Percentiles rank a stretch among this genome's conserved stretches.
Conservation (phyloP, 2,797 vertebrate genomes). For the Lindbergichthys nudifrons region DNA sequence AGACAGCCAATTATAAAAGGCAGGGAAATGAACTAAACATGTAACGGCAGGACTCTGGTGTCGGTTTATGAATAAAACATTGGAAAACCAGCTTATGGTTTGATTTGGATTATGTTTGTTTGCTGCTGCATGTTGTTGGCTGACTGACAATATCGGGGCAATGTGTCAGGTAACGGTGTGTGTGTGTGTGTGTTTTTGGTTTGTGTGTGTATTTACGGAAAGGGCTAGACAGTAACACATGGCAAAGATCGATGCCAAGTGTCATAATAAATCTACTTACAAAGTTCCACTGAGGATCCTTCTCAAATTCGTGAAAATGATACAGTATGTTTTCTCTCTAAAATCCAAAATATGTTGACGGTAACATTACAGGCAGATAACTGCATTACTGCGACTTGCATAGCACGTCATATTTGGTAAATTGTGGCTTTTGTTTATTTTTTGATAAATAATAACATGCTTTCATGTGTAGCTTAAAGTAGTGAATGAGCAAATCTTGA, state of each 20-base stretch:
- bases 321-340: background rate
- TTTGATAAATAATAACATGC: slow-evolving; percentile 1
- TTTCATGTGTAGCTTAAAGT: background rate
- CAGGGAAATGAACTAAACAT: slow-evolving; percentile 52
- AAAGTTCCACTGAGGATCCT: slow-evolving; percentile 25
- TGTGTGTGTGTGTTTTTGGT: background rate
- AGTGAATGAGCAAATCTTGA: background rate
- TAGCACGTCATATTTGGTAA: background rate
- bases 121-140: slow-evolving; percentile 57
- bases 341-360: background rate
- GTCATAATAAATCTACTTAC: slow-evolving; percentile 24
- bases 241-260: slow-evolving; percentile 47
- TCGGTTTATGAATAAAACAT: slow-evolving; percentile 76
- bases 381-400: background rate
- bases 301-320: slow-evolving; percentile 14
- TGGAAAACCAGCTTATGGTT: slow-evolving; percentile 49
- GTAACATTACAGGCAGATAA: slow-evolving; percentile 5
- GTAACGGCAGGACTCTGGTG: slow-evolving; percentile 43
- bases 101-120: slow-evolving; percentile 71
- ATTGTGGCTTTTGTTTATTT: background rate
- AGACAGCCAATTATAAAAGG: slow-evolving; percentile 75
- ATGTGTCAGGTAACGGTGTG: slow-evolving; percentile 56
- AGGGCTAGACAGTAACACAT: slow-evolving; percentile 32
- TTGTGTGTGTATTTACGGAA: slow-evolving; percentile 18
- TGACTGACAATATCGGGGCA: slow-evolving; percentile 54